Base-by-base conservation (phyloP, 1,140 invertebrate genomes). In the Hesperophylax magnus region DNA sequence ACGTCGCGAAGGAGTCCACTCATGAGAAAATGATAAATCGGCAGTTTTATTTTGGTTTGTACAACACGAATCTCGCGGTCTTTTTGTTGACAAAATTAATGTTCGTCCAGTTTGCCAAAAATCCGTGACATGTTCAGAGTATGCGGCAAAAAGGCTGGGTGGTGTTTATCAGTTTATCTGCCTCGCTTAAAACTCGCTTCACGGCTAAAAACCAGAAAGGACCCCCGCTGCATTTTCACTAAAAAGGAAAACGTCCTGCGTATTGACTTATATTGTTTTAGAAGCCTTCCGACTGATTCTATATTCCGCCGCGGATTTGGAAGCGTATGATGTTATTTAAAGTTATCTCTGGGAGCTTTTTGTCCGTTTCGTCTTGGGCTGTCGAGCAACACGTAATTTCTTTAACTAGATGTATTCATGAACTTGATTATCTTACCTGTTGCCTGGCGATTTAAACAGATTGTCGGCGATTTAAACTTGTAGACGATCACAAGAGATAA, bases 151-250 rank as follows among this genome's bases (percentile, higher is more conserved):
- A 81, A 81, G 74, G 34, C 54, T 56, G 53, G 54, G 63, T 81
- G 74, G 80, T 80, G 78, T 82, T 82, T 82, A 82, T 82, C 81
- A 79, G 78, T 82, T 82, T 82, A 82, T 82, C 81, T 82, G 56
- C 65, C 63, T 75, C 75, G 80, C 80, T 65, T 81, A 63, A 34
- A 52, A 27, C 60, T 27, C 53, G 72, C 47, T 72, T 14, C 14
- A 20, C 15, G 14, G 60, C 18, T 54, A 81, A 81, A 81, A 78
- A 78, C 18, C 54, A 31, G 47, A 27, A 20, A 8, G 75, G 54
- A 74, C 34, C 80, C 76, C 80, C 77, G 80, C 69, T 63, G 76
- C 31, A 78, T 31, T 81, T 78, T 53, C 24, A 24, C 58, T 39
- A 4, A 74, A 78, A 78, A 72, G 76, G 76, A 81, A 78, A 78